phyloP scores from a whole-genome alignment of 2,888 invertebrate genomes.

The Entomobrya proxima region DNA sequence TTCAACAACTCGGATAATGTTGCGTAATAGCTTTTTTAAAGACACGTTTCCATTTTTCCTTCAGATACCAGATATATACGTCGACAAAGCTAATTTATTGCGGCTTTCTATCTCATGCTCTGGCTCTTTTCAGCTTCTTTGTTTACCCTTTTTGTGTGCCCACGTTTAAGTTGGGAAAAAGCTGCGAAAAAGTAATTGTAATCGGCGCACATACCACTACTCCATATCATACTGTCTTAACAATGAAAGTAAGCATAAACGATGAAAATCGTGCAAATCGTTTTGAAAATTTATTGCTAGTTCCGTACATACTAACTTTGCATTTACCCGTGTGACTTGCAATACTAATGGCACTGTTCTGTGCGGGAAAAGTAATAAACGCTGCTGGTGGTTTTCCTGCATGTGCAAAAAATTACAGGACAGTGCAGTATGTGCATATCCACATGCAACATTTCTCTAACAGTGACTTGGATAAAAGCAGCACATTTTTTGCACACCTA shows the following conservation, averaged over 20 bases:
- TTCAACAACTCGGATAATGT: not conserved
- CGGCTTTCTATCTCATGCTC: not conserved
- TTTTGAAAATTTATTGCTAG: constrained; percentile 57
- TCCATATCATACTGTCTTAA: not conserved
- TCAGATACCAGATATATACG: constrained; percentile 3
- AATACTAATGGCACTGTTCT: constrained; percentile 13
- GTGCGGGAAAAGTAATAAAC: not conserved
- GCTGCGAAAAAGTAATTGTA: constrained; percentile 17
- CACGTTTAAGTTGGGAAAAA: not conserved
- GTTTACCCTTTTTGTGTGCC: not conserved
- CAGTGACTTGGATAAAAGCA: not conserved
- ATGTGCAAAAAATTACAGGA: not conserved
- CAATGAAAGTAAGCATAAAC: constrained; percentile 19
- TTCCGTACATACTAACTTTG: constrained; percentile 24
- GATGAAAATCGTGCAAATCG: constrained; percentile 60
- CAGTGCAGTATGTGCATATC: not conserved
- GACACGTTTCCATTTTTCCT: not conserved
- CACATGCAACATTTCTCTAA: not conserved
- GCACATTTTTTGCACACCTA: not conserved
- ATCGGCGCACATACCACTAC: not conserved
- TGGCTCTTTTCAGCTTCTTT: not conserved
- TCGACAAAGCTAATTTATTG: constrained; percentile 33
- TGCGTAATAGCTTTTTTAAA: not conserved
- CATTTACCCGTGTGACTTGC: constrained; percentile 20
- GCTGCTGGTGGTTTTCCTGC: constrained; percentile 15